Evolutionary conservation across 2,888 invertebrate species (phyloP), one percentile per base, ranked within the genome.

Genomic region (Neria commutata): DNA sequence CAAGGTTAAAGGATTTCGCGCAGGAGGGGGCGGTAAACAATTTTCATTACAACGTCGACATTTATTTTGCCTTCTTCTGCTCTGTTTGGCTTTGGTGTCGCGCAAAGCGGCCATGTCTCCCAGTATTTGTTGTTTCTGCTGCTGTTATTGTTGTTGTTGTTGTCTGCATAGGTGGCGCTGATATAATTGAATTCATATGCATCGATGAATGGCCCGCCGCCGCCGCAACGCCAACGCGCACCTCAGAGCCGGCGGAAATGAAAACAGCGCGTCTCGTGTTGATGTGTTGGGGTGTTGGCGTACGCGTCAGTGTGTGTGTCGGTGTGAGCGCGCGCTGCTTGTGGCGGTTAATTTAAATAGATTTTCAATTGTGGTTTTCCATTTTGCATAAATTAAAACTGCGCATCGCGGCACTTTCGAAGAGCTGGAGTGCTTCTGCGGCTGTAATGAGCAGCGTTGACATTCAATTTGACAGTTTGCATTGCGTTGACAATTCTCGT

Each of bases 121-220:
- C 29, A 29, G 47, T 56, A 37, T 25, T 21, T 14, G 45, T 53
- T 29, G 21, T 33, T 55, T 40, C 58, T 57, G 29, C 54, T 58
- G 58, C 56, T 56, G 51, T 57, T 47, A 17, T 49, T 49, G 34
- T 66, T 59, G 59, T 62, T 63, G 61, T 59, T 65, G 65, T 57
- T 54, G 61, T 56, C 67, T 58, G 66, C 67, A 67, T 70, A 77
- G 72, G 71, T 71, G 73, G 69, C 74, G 68, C 68, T 69, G 71
- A 69, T 74, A 74, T 77, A 77, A 77, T 77, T 77, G 77, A 77
- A 77, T 77, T 77, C 78, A 77, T 77, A 71, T 76, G 77, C 78
- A 70, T 78, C 78, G 74, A 73, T 74, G 77, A 67, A 61, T 63
- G 64, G 19, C 21, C 29, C 6, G 29, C 6, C 6, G 29, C 29